These are phyloP conservation scores for Charaxes varanes DNA, from an alignment of 1,140 invertebrate genomes.

Conservation along the genomic window DNA sequence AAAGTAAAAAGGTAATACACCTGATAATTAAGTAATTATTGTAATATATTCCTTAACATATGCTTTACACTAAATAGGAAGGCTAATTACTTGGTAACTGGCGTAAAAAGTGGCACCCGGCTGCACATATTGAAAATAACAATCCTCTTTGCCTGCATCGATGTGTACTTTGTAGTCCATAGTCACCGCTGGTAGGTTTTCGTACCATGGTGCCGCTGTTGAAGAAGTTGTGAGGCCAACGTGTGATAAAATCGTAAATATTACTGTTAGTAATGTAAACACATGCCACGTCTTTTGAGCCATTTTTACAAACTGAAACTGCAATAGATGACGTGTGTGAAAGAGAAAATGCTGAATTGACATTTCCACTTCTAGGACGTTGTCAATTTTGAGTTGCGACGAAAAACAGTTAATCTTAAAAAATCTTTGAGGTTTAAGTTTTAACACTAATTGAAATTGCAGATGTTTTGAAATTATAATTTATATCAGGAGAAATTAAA, in stretches of 20 bases:
- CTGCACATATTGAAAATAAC: constrained; percentile 95
- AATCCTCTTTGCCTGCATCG: constrained; percentile 95
- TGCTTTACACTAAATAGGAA: constrained; percentile 12
- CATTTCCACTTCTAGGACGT: no score
- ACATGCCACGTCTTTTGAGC: constrained; percentile 67
- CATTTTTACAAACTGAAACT: constrained; percentile 45
- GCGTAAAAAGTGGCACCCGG: constrained; percentile 94
- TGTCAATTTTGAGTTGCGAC: no score
- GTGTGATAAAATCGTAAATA: constrained; percentile 66
- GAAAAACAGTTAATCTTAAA: no score
- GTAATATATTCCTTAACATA: constrained; percentile 10
- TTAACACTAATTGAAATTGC: no score
- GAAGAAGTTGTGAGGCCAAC: constrained; percentile 55
- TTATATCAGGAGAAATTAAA: no score
- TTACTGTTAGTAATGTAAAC: constrained; percentile 53
- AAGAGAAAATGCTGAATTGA: constrained; percentile 8
- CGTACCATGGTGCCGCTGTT: constrained; percentile 80
- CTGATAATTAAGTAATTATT: not conserved
- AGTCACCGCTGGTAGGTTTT: constrained; percentile 89
- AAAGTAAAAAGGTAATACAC: not conserved
- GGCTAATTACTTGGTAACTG: constrained; percentile 87
- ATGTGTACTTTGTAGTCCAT: constrained; percentile 97
- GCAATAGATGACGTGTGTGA: constrained; percentile 11
- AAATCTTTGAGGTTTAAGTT: no score
- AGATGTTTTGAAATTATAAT: no score